Evolutionary conservation across 2,888 invertebrate genomes (phyloP), one percentile per base, ranked within the genome.

Genomic region (Chrysolina oricalcia): DNA sequence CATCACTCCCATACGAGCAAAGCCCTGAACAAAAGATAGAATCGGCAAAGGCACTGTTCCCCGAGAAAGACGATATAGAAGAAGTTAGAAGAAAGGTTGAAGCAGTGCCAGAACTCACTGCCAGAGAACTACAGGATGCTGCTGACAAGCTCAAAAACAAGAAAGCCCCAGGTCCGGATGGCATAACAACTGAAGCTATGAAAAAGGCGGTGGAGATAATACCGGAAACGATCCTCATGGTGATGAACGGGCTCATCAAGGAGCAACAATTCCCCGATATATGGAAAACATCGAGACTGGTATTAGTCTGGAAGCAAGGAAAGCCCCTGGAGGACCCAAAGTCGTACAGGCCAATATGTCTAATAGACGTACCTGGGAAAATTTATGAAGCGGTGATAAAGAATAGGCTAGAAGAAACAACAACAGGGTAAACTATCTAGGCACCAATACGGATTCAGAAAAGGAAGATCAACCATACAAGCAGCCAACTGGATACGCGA

Each of bases 371-470:
- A 8, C 43, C 9, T 11, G 43, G 13, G 43, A 43, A 43, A 13
- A 43, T 43, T 1, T 43, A 43, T 43, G 43, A 43, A 43, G n/a
- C 46, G 17, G 62, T 48, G 2, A 48, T 64, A 3, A 13, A 64
- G 10, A 19, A 40, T 6, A 40, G n/a, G 17, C 35, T 46, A 15
- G 48, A 48, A 15, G 15, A 15, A 48, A 10, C 10, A n/a, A 15
- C 13, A 48, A 48, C 15, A 10, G 15, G 48, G 48, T 2, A 10
- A 48, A 48, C 10, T 48, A 48, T 48, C 48, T 10, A 15, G 15
- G 15, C 48, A 48, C 10, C 80, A 78, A 64, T 70, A 67, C 50
- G 80, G 76, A 1, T 79, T 79, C 59, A 63, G 75, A 43, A 65
- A 41, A 41, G 77, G 78, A 0, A 70, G 59, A 19, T 78, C 77